Evolutionary conservation across 2,888 invertebrate genomes (phyloP), one percentile per base, ranked within the genome.

Genomic region (Stramonita haemastoma): DNA sequence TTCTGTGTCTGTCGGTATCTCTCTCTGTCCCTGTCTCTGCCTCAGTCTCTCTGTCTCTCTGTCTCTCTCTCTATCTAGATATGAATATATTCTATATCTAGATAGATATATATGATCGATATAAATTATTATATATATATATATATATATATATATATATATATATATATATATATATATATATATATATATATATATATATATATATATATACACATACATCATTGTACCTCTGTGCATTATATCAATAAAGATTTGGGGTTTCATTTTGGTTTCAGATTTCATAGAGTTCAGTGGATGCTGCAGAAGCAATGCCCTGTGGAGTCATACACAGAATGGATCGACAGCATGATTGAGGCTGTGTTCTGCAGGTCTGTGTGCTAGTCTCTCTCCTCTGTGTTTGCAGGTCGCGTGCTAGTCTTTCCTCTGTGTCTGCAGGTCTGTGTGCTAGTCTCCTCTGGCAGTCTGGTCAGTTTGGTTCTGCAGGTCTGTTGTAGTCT

Each of bases 301-400:
- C 91, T 96, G 36, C 92, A 93, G n/a, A 95, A 95, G 91, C 96
- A 96, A 89, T 94, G 95, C 5, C 94, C 95, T 0, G 94, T 96
- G 22, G 96, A 96, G 90, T 94, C 93, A 0, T 95, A 95, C 91
- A 96, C 95, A 0, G 95, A 96, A 90, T 96, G 96, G 96, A 91
- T 96, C 88, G 96, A 96, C 89, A 93, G 93, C 46, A 92, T 95
- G 11, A 92, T 96, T 93, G n/a, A n/a, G n/a, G n/a, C 90, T 95
- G 94, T 91, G 95, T 96, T n/a, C 90, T 96, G 36, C 94, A 95
- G 94, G 96, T 96, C 92, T 19, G 32, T 85, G 5, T 26, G 85
- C 32, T 29, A 5, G 83, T 22, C 46, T 46, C 22, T 32, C 32
- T 36, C 60, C 4, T 86, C 17, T 88, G 17, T 57, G 57, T 57